Evolutionary conservation across 2,113 vertebrate genomes (phyloP).

Genomic region (Setophaga petechia): DNA sequence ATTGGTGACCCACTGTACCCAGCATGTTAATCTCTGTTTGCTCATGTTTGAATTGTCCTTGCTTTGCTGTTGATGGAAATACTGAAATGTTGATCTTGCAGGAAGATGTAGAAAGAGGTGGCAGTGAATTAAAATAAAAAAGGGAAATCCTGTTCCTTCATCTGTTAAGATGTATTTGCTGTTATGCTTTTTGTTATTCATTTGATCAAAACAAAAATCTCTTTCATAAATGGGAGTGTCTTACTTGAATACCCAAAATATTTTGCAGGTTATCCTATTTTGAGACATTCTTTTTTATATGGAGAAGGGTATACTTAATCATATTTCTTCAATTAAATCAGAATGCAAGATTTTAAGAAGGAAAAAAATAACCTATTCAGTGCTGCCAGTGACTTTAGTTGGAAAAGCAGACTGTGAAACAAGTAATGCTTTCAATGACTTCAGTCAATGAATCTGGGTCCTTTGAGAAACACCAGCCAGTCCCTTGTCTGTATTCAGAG

Average conservation of each 20-base stretch:
- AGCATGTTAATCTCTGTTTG: background rate
- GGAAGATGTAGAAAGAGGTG: background rate
- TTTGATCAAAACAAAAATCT: background rate
- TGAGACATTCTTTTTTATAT: background rate
- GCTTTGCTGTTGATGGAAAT: background rate
- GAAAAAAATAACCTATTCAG: background rate
- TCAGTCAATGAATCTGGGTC: accelerated
- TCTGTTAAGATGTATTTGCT: background rate
- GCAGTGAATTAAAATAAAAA: background rate
- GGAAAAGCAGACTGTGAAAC: background rate
- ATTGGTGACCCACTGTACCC: background rate
- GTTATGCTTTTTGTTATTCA: background rate
- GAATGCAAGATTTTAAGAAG: background rate
- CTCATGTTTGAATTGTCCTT: background rate
- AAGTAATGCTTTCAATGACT: background rate
- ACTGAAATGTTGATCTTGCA: background rate
- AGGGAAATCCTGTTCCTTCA: background rate
- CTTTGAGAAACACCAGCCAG: background rate
- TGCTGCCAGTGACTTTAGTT: background rate
- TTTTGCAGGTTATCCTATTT: background rate
- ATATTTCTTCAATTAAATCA: background rate
- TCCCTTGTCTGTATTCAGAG: background rate
- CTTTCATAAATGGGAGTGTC: background rate
- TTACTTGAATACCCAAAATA: background rate
- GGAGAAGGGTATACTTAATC: background rate